Base-by-base conservation (phyloP, 2,888 invertebrate species). In the Marasmarcha lunaedactyla region DNA sequence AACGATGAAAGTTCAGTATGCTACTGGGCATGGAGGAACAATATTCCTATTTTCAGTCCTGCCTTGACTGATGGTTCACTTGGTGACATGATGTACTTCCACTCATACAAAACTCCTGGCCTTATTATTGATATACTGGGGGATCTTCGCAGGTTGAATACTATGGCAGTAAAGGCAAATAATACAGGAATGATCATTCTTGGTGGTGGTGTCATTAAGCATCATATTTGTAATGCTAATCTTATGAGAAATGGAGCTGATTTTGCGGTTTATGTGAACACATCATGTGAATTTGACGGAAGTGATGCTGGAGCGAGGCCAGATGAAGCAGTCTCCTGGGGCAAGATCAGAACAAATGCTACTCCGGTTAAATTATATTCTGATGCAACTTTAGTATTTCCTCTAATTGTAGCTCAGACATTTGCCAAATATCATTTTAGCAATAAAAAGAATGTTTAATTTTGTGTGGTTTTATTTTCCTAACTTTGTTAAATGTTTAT, bases 31-130 rank as follows among this genome's bases (percentile, higher is more conserved):
- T 92, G 94, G 54, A 93, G 91, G 66, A 97, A 99, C 71, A 90
- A 95, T 59, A 99, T 99, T 63, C 99, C 99, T 0, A 92, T 99
- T 0, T 99, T 95, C 66, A 94, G 97, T 74, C 99, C 99, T 0
- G 98, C 98, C 0, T 77, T 99, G 44, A 99, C 99, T 0, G 99
- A 99, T 79, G 99, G 99, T 1, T 97, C 97, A 51, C 81, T 94
- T 44, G 97, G 99, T 0, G 99, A 99, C 65, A 98, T 99, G 98
- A 93, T 99, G 89, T 99, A 96, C 69, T 97, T 99, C 63, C 98
- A 99, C 76, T 95, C 97, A 0, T 97, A 91, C 64, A 91, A 90
- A 52, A 92, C 92, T 63, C 95, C 98, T 0, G 98, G 98, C 1
- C 85, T 99, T 5, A 85, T 97, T 15, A 79, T 99, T 36, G 99